These are phyloP conservation scores for Drosophila colorata DNA, from an alignment of 2,888 invertebrate genomes.

Conservation along the genomic window DNA sequence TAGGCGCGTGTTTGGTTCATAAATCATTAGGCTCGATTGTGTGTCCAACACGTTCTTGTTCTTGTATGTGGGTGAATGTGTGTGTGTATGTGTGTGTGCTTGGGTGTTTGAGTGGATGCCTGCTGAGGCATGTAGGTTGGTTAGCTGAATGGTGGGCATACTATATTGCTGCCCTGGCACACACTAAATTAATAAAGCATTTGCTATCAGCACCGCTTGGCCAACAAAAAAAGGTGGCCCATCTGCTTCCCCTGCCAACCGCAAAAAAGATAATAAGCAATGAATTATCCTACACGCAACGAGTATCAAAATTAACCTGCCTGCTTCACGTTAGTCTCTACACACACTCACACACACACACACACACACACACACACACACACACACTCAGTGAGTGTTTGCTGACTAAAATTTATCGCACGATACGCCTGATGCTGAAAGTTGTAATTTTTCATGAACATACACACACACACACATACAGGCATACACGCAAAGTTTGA, in stretches of 20 bases:
- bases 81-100: conserved; percentile 1
- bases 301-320: conserved; percentile 75
- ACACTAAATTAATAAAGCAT: conserved; percentile 82
- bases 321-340: conserved; percentile 4
- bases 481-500: conserved; percentile 9
- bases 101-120: neutral
- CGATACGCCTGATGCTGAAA: conserved; percentile 76
- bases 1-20: conserved; percentile 71
- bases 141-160: conserved; percentile 9
- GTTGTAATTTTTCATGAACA: conserved; percentile 76
- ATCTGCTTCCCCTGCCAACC: neutral
- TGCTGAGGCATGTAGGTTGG: neutral
- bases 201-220: conserved; percentile 66
- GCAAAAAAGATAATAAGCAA: conserved; percentile 79
- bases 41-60: conserved; percentile 71
- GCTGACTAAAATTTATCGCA: conserved; percentile 72
- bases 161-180: conserved; percentile 61
- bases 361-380: conserved; percentile 2
- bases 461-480: conserved; percentile 15
- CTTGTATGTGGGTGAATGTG: conserved; percentile 18
- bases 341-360: neutral
- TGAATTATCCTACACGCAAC: conserved; percentile 82
- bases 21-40: conserved; percentile 81
- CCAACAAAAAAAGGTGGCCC: conserved; percentile 25
- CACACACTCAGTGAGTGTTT: conserved; percentile 23